Evolutionary conservation across 2,113 vertebrate species (phyloP).

Genomic region (Actinemys pallida): DNA sequence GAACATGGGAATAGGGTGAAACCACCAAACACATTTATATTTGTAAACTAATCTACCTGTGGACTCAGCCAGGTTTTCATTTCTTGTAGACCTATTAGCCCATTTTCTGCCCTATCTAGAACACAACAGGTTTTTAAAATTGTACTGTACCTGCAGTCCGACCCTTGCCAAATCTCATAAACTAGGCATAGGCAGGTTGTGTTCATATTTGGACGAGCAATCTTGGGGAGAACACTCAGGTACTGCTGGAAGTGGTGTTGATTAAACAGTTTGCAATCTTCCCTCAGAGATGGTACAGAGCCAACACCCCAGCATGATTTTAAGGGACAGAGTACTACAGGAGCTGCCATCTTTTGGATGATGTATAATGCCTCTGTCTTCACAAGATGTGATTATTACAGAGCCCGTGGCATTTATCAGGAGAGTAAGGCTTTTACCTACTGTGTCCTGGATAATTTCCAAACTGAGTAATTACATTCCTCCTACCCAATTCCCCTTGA

Average conservation of each 20-base stretch:
- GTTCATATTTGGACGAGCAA: not conserved
- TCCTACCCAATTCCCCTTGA: accelerated
- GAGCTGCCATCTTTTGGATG: not conserved
- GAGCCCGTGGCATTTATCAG: not conserved
- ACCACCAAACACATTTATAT: not conserved
- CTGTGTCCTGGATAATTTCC: not conserved
- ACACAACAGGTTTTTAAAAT: accelerated
- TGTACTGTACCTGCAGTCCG: not conserved
- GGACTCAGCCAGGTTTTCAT: not conserved
- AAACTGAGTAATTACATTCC: not conserved
- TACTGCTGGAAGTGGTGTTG: not conserved
- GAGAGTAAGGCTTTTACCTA: not conserved
- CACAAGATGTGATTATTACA: not conserved
- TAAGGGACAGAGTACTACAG: not conserved
- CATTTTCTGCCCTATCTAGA: accelerated
- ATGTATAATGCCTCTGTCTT: accelerated
- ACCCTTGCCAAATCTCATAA: not conserved
- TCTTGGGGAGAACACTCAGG: not conserved
- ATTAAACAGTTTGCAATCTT: not conserved
- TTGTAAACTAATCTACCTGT: not conserved
- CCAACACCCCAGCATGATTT: not conserved
- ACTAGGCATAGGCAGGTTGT: not conserved
- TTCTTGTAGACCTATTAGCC: not conserved
- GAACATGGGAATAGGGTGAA: not conserved
- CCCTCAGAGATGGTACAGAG: not conserved